These are phyloP conservation scores for Laticauda colubrina DNA, from an alignment of 2,113 vertebrate genomes.

Conservation along the genomic window DNA sequence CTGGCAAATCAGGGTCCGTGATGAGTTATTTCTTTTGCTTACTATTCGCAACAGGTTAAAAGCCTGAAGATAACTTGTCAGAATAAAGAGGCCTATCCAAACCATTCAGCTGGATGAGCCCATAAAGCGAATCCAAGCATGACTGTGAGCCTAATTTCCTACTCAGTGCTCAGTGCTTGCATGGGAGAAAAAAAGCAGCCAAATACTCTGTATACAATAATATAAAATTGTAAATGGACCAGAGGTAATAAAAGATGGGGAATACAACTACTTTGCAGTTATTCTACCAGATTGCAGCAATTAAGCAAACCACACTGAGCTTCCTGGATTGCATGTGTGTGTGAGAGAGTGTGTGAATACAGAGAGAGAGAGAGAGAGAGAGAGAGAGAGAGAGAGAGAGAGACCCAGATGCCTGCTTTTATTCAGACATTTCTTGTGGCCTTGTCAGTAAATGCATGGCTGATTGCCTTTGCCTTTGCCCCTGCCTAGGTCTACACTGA, in stretches of 20 bases:
- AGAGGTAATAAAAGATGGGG: not conserved
- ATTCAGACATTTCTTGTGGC: not conserved
- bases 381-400: too few relatives aligned
- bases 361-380: too few relatives aligned
- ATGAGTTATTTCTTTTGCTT: not conserved
- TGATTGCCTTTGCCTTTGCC: not conserved
- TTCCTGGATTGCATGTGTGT: not conserved
- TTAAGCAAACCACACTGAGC: not conserved
- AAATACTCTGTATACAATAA: not conserved
- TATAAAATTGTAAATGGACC: not conserved
- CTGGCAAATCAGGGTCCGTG: not conserved
- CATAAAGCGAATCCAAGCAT: not conserved
- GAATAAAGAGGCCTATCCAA: not conserved
- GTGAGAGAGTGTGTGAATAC: not conserved
- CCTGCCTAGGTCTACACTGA: not conserved
- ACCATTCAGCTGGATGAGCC: not conserved
- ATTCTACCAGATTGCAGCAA: not conserved
- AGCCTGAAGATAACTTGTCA: not conserved
- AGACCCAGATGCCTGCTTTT: not conserved
- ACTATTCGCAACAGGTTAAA: not conserved
- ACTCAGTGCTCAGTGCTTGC: not conserved
- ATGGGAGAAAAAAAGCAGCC: not conserved
- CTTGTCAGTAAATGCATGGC: not conserved
- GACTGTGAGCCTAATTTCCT: not conserved
- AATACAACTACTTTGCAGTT: not conserved